Evolutionary conservation across 2,113 vertebrate genomes (phyloP), one percentile per base, ranked within the genome.

Genomic region (Haemorhous mexicanus): DNA sequence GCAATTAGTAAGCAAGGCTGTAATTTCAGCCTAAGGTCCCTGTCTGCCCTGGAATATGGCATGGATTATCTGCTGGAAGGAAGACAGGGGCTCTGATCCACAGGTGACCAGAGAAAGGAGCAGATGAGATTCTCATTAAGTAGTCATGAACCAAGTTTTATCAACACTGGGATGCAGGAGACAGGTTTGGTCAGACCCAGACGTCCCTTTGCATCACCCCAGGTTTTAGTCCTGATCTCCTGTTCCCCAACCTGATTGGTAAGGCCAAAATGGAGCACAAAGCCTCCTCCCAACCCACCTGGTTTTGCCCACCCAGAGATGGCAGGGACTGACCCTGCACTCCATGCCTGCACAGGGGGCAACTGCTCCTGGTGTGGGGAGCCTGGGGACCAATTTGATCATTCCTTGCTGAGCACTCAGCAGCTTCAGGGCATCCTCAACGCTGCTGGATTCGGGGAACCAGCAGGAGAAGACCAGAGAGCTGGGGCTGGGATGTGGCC

Each of bases 1-100:
- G 95, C 96, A 98, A 97, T 97, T 98, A 98, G 96, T 94, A 95
- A 98, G 85, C 87, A 75, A 96, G 95, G 81, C 90, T 97, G 89
- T 97, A 97, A 97, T 97, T 98, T 97, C 93, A 93, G 93, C 95
- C 96, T 90, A 84, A 92, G 95, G 88, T 92, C 91, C 76, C 53
- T 93, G 93, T 88, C 79, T 91, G 84, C 79, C 93, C 41, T 72
- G 81, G 92, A 96, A 91, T 62, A 75, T 69, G 93, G 80, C 72
- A 77, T 72, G 62, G 82, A 92, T 56, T 89, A 77, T 92, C 69
- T 83, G 33, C 59, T 94, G 91, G 86, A 94, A 91, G 53, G 53
- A 67, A 89, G 64, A 76, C 28, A 37, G 47, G 41, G 83, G 22
- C 35, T 55, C 43, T 83, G 85, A 75, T 86, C 75, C 76, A 72